These are phyloP conservation scores for Drosophila cardini DNA, from an alignment of 1,140 invertebrate genomes.

Conservation along the genomic window DNA sequence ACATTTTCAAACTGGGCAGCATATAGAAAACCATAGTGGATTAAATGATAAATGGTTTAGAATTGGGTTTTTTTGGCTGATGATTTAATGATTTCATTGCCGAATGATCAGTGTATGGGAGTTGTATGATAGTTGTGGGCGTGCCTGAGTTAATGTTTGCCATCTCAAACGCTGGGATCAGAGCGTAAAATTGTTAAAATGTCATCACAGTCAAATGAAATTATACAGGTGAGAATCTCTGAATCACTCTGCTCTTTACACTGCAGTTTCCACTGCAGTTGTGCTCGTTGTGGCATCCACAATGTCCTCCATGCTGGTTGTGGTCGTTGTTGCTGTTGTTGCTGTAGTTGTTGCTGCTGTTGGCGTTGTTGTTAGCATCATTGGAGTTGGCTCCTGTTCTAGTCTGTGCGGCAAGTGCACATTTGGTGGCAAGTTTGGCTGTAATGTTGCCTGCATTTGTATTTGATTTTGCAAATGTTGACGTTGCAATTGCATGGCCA, in stretches of 20 bases:
- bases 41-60: conserved; percentile 7
- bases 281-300: conserved; percentile 31
- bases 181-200: conserved; percentile 74
- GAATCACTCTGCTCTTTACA: not conserved
- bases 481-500: conserved; percentile 66
- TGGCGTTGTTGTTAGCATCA: conserved; percentile 4
- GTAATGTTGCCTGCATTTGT: conserved; percentile 56
- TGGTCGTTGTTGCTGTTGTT: conserved; percentile 10
- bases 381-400: conserved; percentile 40
- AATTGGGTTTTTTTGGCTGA: conserved; percentile 7
- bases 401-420: conserved; percentile 61
- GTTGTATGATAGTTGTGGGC: conserved; percentile 29
- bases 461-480: conserved; percentile 70
- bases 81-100: conserved; percentile 1
- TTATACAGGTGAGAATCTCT: conserved; percentile 53
- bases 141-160: conserved; percentile 63
- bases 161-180: conserved; percentile 62
- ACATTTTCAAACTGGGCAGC: conserved; percentile 47
- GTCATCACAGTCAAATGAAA: conserved; percentile 83
- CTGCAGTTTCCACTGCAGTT: conserved; percentile 4
- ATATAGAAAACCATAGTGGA: conserved; percentile 26
- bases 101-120: conserved; percentile 28
- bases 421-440: conserved; percentile 55
- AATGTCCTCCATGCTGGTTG: conserved; percentile 30
- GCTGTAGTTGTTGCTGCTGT: conserved; percentile 14